A percentile compares a stretch with the other conserved stretches of the same genome.
These are phyloP conservation scores for Synergus itoensis DNA, from an alignment of 2,888 invertebrate genomes.

Conservation along the genomic window DNA sequence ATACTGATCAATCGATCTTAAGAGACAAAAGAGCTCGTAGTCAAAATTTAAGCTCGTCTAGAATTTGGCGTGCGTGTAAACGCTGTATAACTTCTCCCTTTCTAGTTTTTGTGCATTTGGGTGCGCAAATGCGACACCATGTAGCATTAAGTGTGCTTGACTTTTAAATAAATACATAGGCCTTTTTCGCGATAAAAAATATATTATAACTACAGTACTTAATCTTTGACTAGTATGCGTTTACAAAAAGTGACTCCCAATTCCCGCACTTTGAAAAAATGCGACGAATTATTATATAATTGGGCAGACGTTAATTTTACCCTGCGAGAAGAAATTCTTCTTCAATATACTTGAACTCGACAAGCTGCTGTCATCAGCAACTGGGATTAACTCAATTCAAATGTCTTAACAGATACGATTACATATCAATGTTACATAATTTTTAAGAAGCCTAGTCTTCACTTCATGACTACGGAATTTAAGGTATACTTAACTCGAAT, in stretches of 20 bases:
- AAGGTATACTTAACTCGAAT: conserved; percentile 44
- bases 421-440: conserved; percentile 16
- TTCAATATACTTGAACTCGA: conserved; percentile 18
- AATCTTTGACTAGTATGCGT: conserved; percentile 72
- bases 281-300: too few species aligned
- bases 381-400: conserved; percentile 56
- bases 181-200: conserved; percentile 70
- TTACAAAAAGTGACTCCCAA: conserved; percentile 66
- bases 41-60: conserved; percentile 17
- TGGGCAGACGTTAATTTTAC: conserved; percentile 3
- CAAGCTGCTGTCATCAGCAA: conserved; percentile 42
- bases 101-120: neutral
- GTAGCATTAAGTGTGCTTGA: conserved; percentile 46
- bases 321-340: neutral
- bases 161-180: conserved; percentile 54
- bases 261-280: conserved; percentile 10
- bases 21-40: neutral
- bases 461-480: conserved; percentile 41
- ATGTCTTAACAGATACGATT: conserved; percentile 7
- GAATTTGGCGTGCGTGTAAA: neutral
- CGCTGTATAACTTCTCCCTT: neutral
- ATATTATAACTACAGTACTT: conserved; percentile 72
- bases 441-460: neutral
- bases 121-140: neutral
- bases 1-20: neutral